A percentile compares a stretch with the other conserved stretches of the same genome.
Conservation (phyloP, 1,140 invertebrate genomes). For the Drosophila triauraria region DNA sequence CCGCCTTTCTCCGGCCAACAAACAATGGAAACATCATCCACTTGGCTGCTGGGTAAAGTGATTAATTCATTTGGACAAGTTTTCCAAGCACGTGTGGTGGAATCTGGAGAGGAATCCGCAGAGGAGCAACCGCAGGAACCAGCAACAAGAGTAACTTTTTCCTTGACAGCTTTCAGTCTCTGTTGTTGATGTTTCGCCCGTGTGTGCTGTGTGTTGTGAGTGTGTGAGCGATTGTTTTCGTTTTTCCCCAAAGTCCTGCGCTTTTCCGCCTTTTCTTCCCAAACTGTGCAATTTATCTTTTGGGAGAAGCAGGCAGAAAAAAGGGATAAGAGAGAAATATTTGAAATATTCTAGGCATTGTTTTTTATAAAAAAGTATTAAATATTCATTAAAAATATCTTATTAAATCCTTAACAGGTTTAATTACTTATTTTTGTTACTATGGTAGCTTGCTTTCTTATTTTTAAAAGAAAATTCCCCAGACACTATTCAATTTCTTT, state of each 20-base stretch:
- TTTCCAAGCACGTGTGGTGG: conserved; percentile 52
- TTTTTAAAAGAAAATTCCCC: background rate
- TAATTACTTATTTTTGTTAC: background rate
- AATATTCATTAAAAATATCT: too few species aligned
- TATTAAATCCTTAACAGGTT: too few species aligned
- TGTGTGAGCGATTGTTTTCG: conserved; percentile 33
- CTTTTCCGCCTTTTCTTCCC: conserved; percentile 20
- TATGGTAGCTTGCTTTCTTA: background rate
- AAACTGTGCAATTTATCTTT: conserved; percentile 55
- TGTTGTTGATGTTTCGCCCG: conserved; percentile 46
- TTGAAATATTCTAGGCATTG: background rate
- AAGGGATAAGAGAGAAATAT: background rate
- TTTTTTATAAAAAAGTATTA: background rate
- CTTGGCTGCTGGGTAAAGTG: conserved; percentile 71
- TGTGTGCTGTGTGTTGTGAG: conserved; percentile 24
- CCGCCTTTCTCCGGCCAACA: conserved; percentile 29
- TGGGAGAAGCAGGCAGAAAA: conserved; percentile 11
- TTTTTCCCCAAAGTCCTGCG: conserved; percentile 15
- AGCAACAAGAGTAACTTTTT: conserved; percentile 43
- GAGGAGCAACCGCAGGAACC: conserved; percentile 13
- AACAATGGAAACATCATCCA: conserved; percentile 74
- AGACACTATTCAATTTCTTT: background rate
- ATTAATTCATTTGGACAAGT: conserved; percentile 83
- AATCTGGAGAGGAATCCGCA: conserved; percentile 29
- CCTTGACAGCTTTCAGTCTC: conserved; percentile 57